These are phyloP conservation scores for Dryomyza anilis DNA, from an alignment of 2,888 invertebrate species.

Conservation along the genomic window DNA sequence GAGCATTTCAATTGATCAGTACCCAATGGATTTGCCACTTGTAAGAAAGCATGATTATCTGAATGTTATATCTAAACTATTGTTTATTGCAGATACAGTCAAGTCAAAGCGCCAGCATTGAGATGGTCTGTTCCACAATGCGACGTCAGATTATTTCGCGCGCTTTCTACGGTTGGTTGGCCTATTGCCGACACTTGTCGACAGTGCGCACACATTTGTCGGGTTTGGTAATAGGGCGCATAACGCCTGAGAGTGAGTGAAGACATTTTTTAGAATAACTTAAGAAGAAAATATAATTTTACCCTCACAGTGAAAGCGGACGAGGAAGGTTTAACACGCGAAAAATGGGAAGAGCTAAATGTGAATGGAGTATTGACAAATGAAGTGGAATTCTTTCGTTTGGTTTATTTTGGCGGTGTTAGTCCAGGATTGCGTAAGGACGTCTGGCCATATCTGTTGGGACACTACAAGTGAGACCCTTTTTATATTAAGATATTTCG, in stretches of 20 bases:
- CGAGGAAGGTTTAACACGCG: constrained; percentile 75
- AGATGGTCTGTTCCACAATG: constrained; percentile 92
- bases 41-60: too few relatives aligned
- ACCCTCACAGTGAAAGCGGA: constrained; percentile 66
- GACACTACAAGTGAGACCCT: constrained; percentile 71
- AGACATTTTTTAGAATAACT: not conserved
- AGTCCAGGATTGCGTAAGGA: constrained; percentile 76
- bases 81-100: constrained; percentile 42
- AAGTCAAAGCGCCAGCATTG: constrained; percentile 67
- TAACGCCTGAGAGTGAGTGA: constrained; percentile 67
- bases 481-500: not conserved
- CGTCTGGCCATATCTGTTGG: constrained; percentile 89
- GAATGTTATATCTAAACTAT: not conserved
- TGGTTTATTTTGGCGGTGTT: constrained; percentile 88
- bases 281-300: not conserved
- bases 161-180: constrained; percentile 96
- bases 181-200: constrained; percentile 89
- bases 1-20: constrained; percentile 62
- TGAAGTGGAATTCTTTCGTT: constrained; percentile 76
- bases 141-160: constrained; percentile 91
- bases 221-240: constrained; percentile 79
- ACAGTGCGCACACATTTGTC: constrained; percentile 92
- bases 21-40: constrained; percentile 51
- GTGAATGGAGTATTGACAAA: constrained; percentile 68
- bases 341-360: constrained; percentile 75